A percentile compares a stretch with the other conserved stretches of the same genome.
Evolutionary conservation across 2,113 vertebrate species (phyloP).

Genomic region (Pituophis catenifer): DNA sequence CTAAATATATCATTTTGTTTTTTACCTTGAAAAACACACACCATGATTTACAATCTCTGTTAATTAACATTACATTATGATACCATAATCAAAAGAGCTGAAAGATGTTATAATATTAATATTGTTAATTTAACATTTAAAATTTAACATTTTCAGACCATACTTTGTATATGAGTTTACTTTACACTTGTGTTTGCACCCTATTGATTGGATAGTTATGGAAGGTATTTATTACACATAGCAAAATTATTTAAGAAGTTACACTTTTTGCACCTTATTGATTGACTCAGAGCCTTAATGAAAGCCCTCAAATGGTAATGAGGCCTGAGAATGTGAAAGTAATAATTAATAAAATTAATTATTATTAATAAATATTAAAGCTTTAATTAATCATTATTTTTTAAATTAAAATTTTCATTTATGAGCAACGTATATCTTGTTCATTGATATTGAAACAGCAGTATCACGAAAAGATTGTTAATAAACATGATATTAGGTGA

Average conservation of each 20-base stretch:
- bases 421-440: background rate
- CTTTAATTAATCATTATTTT: background rate
- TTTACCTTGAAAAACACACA: background rate
- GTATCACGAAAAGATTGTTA: background rate
- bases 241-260: background rate
- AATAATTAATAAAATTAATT: background rate
- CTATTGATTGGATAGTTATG: background rate
- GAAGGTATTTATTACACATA: background rate
- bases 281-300: background rate
- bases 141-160: background rate
- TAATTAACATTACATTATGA: background rate
- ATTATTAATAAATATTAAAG: background rate
- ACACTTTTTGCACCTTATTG: background rate
- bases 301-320: background rate
- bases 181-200: background rate
- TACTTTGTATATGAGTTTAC: background rate
- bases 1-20: slow-evolving; percentile 33
- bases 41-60: background rate
- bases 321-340: background rate
- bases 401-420: background rate
- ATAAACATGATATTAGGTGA: background rate
- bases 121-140: background rate
- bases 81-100: background rate
- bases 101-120: background rate
- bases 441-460: background rate